Conservation (phyloP, 2,888 invertebrate genomes). For the Gortyna flavago region DNA sequence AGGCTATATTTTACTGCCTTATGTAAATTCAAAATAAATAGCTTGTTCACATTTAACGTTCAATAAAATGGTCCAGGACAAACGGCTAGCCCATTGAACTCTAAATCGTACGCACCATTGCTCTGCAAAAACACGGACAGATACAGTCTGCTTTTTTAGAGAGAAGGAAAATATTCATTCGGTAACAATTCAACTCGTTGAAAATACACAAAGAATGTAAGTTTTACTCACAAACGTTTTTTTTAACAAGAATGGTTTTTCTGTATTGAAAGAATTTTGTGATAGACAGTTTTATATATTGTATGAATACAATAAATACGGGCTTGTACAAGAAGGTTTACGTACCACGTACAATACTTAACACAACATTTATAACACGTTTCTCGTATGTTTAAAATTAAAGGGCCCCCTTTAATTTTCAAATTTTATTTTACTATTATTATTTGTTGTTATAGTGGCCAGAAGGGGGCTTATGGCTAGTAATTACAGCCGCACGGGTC, state of each 20-base stretch:
- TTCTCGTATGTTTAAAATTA: too few relatives aligned
- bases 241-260: neutral
- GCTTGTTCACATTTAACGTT: neutral
- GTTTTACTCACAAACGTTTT: neutral
- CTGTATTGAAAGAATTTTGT: neutral
- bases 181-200: constrained; percentile 19
- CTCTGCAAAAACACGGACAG: constrained; percentile 20
- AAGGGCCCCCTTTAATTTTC: neutral
- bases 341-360: too few relatives aligned
- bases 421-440: too few relatives aligned
- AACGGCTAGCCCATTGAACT: constrained; percentile 6
- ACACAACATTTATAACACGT: neutral
- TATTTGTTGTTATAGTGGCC: too few relatives aligned
- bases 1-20: too few relatives aligned
- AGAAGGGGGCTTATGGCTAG: too few relatives aligned
- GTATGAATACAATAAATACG: neutral
- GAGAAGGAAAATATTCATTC: neutral
- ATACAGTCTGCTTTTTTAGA: neutral
- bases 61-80: neutral
- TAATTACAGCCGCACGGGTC: too few relatives aligned
- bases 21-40: neutral
- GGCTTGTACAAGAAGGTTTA: too few relatives aligned
- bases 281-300: neutral
- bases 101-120: constrained; percentile 15
- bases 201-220: constrained; percentile 3